Percentiles rank a stretch among this genome's conserved stretches.
These are phyloP conservation scores for Drymonia ruficornis DNA, from an alignment of 2,888 invertebrate genomes.

Conservation along the genomic window DNA sequence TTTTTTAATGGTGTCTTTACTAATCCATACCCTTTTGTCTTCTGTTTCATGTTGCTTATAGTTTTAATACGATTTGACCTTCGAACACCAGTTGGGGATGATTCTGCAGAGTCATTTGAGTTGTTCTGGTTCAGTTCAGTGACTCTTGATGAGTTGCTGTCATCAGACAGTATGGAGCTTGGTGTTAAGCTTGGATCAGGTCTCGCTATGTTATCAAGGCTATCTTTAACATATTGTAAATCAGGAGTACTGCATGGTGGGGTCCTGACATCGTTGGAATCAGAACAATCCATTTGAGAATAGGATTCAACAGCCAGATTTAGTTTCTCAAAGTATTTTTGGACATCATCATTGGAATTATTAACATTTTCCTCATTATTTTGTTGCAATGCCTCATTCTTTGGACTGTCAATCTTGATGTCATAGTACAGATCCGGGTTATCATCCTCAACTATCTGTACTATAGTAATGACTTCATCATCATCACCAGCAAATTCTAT, in stretches of 20 bases:
- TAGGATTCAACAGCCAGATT: constrained; percentile 54
- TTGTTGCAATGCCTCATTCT: constrained; percentile 37
- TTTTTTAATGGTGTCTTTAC: constrained; percentile 84
- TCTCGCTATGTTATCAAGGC: constrained; percentile 50
- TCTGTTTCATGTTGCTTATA: constrained; percentile 88
- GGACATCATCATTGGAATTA: constrained; percentile 58
- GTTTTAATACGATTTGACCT: constrained; percentile 91
- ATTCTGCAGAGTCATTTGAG: constrained; percentile 78
- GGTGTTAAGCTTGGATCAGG: constrained; percentile 78
- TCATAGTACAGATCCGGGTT: constrained; percentile 72
- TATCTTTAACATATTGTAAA: constrained; percentile 54
- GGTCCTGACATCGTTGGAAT: constrained; percentile 48
- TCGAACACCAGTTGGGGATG: constrained; percentile 85
- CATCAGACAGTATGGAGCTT: constrained; percentile 76
- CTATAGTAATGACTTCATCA: constrained; percentile 80
- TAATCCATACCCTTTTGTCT: constrained; percentile 87
- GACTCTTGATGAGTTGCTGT: constrained; percentile 73
- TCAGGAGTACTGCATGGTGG: constrained; percentile 62
- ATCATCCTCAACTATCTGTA: constrained; percentile 81
- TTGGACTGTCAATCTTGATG: constrained; percentile 70
- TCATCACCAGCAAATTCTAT: constrained; percentile 68
- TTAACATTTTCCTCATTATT: constrained; percentile 36
- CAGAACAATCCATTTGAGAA: constrained; percentile 60
- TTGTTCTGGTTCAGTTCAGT: constrained; percentile 65
- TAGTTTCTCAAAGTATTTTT: constrained; percentile 71